phyloP scores from a whole-genome alignment of 2,113 vertebrate species.

The Sardina pilchardus region DNA sequence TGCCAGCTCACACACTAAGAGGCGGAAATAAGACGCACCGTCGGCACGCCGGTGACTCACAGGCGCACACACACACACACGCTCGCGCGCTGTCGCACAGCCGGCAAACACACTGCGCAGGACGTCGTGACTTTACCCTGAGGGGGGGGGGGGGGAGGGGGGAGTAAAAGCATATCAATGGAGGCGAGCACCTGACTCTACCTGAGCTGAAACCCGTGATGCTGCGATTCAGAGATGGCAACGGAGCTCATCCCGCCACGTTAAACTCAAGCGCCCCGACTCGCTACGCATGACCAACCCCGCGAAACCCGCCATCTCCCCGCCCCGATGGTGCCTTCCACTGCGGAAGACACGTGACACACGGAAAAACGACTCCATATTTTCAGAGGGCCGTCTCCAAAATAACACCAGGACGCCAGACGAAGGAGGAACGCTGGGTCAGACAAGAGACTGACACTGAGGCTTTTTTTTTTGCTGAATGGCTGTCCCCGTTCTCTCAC shows the following conservation, averaged over 20 bases:
- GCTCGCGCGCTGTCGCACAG: not conserved
- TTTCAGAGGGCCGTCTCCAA: not conserved
- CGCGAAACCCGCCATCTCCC: not conserved
- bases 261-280: not conserved
- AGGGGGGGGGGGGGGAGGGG: not conserved
- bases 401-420: not conserved
- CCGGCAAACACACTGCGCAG: conserved; percentile 11
- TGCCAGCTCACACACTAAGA: conserved; percentile 13
- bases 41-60: conserved; percentile 30
- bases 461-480: not conserved
- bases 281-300: conserved; percentile 9
- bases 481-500: not conserved
- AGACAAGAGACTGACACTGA: not conserved
- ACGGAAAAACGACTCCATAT: conserved; percentile 16
- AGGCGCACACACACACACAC: not conserved
- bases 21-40: not conserved
- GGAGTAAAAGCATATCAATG: not conserved
- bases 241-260: not conserved
- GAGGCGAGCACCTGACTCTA: conserved; percentile 7
- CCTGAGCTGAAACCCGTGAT: not conserved
- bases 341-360: conserved; percentile 9
- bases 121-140: conserved; percentile 25
- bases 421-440: not conserved
- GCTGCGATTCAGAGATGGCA: not conserved
- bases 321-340: conserved; percentile 22